Conservation (phyloP, 2,888 invertebrate species). For the Prosopocoilus inquinatus region DNA sequence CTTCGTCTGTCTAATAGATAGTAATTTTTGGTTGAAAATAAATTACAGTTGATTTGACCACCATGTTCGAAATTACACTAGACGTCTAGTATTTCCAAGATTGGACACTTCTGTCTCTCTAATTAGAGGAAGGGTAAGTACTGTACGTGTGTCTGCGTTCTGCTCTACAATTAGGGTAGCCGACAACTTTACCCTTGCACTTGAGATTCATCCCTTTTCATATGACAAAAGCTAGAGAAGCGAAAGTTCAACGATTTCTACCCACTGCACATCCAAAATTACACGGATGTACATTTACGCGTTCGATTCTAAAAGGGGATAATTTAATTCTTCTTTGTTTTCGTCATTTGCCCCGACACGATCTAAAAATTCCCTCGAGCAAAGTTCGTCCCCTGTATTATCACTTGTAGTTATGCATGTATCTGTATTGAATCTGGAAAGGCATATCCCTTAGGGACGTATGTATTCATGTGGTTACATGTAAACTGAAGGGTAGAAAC, state of each 20-base stretch:
- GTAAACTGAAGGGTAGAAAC: conserved; percentile 16
- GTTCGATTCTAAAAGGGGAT: no score
- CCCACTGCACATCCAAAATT: no score
- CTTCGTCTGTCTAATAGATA: neutral
- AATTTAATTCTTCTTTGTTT: neutral
- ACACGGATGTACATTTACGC: no score
- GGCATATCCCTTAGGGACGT: conserved; percentile 3
- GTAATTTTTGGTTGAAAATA: no score
- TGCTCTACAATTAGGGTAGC: conserved; percentile 30
- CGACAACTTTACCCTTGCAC: conserved; percentile 4
- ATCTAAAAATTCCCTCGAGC: conserved; percentile 11
- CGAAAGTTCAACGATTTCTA: neutral
- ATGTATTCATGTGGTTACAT: conserved; percentile 12
- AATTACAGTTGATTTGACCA: no score
- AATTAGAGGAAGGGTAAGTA: conserved; percentile 35
- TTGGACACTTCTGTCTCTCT: conserved; percentile 28
- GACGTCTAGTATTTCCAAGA: conserved; percentile 6
- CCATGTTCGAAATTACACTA: conserved; percentile 1
- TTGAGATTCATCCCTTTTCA: neutral
- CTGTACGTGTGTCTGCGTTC: conserved; percentile 30
- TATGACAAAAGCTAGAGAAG: neutral
- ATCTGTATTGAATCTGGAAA: conserved; percentile 7
- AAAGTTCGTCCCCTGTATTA: conserved; percentile 7
- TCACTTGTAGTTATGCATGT: conserved; percentile 11
- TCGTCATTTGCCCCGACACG: neutral